Conservation (phyloP, 2,113 vertebrate genomes). For the Taurulus bubalis region DNA sequence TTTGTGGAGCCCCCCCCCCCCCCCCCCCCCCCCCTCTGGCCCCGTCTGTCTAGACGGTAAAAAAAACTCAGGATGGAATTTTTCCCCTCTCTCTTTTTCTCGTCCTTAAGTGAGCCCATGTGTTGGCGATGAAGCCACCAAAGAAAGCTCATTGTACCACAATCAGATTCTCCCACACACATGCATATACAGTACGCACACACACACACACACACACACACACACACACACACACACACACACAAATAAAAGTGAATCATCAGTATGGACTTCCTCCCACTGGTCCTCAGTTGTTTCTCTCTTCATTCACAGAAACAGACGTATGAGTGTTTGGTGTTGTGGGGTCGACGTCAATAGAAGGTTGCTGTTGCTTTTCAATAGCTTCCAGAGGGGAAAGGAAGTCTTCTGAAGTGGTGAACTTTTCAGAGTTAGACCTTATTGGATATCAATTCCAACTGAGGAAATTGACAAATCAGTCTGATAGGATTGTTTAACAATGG, state of each 20-base stretch:
- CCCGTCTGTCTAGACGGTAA: conserved; percentile 84
- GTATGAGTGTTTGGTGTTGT: conserved; percentile 74
- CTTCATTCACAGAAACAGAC: conserved; percentile 83
- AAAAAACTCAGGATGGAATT: conserved; percentile 82
- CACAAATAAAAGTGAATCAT: conserved; percentile 78
- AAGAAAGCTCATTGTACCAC: conserved; percentile 78
- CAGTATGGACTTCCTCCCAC: conserved; percentile 76
- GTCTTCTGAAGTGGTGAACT: conserved; percentile 65
- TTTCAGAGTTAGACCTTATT: conserved; percentile 56
- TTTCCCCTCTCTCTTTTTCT: conserved; percentile 59
- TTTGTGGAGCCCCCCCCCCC: conserved; percentile 51
- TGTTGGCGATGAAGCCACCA: conserved; percentile 85
- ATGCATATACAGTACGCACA: conserved; percentile 17
- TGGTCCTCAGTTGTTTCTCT: conserved; percentile 71
- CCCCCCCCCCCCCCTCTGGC: conserved; percentile 38
- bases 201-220: conserved; percentile 13
- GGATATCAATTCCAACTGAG: conserved; percentile 68
- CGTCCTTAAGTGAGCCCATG: conserved; percentile 79
- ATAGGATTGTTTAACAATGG: neutral
- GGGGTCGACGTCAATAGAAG: conserved; percentile 69
- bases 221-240: conserved; percentile 39
- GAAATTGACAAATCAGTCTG: conserved; percentile 26
- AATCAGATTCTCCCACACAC: conserved; percentile 58
- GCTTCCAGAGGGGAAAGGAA: conserved; percentile 66
- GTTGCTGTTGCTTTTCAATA: conserved; percentile 63